phyloP scores from a whole-genome alignment of 2,888 invertebrate species.

The Sylvicola cinctus region DNA sequence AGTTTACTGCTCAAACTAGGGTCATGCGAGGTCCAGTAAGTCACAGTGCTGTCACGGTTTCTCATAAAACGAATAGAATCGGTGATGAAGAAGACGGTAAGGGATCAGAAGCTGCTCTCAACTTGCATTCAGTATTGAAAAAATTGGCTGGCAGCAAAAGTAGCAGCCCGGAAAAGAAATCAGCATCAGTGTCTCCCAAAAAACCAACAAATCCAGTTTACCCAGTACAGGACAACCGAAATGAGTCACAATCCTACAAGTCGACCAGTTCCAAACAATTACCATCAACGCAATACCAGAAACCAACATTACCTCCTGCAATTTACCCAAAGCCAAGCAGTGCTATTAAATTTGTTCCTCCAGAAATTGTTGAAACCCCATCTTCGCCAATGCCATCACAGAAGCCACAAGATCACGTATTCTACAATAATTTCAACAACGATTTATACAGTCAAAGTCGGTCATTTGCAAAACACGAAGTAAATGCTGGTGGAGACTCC shows the following conservation, averaged over 20 bases:
- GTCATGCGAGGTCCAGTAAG: conserved; percentile 58
- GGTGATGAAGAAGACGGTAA: conserved; percentile 26
- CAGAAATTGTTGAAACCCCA: conserved; percentile 19
- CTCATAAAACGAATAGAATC: conserved; percentile 16
- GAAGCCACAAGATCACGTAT: conserved; percentile 15
- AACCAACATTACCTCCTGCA: neutral
- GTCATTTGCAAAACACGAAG: neutral
- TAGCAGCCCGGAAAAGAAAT: conserved; percentile 13
- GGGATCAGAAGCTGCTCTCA: conserved; percentile 30
- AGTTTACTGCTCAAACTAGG: conserved; percentile 41
- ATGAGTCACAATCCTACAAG: no score
- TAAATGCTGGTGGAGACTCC: neutral
- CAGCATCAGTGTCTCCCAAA: conserved; percentile 11
- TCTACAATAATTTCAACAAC: conserved; percentile 21
- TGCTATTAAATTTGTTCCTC: conserved; percentile 9
- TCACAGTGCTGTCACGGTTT: conserved; percentile 44
- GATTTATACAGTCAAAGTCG: conserved; percentile 12
- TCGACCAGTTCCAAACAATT: no score
- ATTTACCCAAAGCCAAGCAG: neutral
- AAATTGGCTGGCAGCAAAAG: conserved; percentile 27
- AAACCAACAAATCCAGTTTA: no score
- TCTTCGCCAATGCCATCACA: conserved; percentile 15
- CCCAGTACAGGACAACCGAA: no score
- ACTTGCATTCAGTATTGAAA: conserved; percentile 33
- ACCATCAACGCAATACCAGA: neutral